Base-by-base conservation (phyloP, 2,113 vertebrate species). In the Xiphias gladius region DNA sequence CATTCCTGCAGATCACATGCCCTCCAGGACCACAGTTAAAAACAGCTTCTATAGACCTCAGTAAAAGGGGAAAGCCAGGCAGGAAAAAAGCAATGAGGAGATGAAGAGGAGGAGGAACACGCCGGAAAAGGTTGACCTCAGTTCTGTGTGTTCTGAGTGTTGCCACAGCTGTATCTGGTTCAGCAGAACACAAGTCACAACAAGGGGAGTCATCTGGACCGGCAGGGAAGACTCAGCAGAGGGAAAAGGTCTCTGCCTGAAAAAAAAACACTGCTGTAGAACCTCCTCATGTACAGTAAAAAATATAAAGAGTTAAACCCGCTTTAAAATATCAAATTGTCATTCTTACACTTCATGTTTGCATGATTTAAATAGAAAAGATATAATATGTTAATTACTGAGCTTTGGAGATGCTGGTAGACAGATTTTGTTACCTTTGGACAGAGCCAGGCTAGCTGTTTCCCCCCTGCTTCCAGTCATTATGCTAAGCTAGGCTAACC, bases 111-210 rank as follows among this genome's bases (percentile, higher is more conserved):
- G 57, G 58, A 66, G 66, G 75, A 39, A 72, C 19, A 43, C 43
- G 62, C 81, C 67, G 80, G 86, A 89, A 83, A 86, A 58, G 65
- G 79, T 65, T 17, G 71, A 91, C 79, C 84, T 85, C 65, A 73
- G 88, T 64, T 81, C 81, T 88, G 63, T 73, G 76, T 80, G 89
- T 88, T 83, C 71, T 17, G 48, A 82, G 80, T 93, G 89, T 92
- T 94, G 87, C 86, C 82, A 91, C 92, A 93, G 91, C 91, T 93
- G 93, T 68, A 65, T 86, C 55, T 80, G 86, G 59, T 86, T 92
- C 80, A 63, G 80, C 70, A 54, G 43, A 88, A 92, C 86, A 92
- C 77, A 57, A 82, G 69, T 85, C 84, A 82, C 88, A 89, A 90
- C 67, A 73, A 86, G 83, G 57, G 43, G 52, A 73, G 79, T 63